Percentiles rank a stretch among this genome's conserved stretches.
Evolutionary conservation across 2,113 vertebrate species (phyloP).

Genomic region (Mystacornis crossleyi): DNA sequence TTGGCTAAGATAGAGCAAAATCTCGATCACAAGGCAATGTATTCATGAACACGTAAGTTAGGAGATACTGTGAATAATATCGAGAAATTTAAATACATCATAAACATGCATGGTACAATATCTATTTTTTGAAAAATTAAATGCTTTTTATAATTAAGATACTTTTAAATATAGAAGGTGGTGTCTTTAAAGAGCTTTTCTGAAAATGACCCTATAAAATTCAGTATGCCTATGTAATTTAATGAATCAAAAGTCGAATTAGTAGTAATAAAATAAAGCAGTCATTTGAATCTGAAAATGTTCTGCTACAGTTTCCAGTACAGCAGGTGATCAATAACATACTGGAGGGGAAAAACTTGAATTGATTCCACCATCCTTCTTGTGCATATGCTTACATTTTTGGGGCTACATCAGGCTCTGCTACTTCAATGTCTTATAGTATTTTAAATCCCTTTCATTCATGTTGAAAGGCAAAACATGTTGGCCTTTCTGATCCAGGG

Average conservation of each 20-base stretch:
- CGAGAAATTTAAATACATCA: background rate
- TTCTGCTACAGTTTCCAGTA: background rate
- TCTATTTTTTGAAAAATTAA: background rate
- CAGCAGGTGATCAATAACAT: background rate
- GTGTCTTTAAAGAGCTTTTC: background rate
- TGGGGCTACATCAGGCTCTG: background rate
- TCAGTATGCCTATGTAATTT: background rate
- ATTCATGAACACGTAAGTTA: background rate
- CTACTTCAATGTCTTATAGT: background rate
- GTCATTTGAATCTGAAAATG: background rate
- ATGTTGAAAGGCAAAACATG: fast-evolving
- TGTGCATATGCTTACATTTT: background rate
- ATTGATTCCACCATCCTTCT: background rate
- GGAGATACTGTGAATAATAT: background rate
- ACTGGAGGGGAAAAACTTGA: background rate
- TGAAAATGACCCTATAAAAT: background rate
- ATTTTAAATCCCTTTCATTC: background rate
- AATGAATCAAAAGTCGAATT: background rate
- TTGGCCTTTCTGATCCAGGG: background rate
- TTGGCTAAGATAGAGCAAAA: background rate
- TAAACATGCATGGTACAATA: background rate
- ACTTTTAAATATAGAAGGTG: background rate
- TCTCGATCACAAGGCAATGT: background rate
- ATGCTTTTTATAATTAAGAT: background rate
- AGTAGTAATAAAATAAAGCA: background rate